Evolutionary conservation across 1,140 invertebrate species (phyloP), one percentile per base, ranked within the genome.

Genomic region (Callitettix versicolor): DNA sequence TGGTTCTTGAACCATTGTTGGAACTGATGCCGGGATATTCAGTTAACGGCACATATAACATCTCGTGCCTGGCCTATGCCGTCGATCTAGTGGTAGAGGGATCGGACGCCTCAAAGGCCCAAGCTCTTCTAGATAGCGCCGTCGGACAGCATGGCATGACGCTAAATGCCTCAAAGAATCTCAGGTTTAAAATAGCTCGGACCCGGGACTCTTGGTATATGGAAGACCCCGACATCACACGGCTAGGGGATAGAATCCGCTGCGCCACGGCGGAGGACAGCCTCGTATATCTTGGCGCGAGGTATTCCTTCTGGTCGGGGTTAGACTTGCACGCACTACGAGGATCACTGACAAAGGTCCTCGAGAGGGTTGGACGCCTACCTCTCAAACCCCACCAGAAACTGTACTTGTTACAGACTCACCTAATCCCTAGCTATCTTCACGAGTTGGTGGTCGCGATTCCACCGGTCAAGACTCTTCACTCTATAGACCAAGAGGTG

Each of bases 1-100:
- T 66, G 40, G 59, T 62, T 5, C 58, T 69, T 42, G 63, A 69
- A 20, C 63, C 49, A 17, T 22, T 60, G n/a, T 24, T 63, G 17
- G 18, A 60, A 15, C 33, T 17, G 1, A 22, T 17, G 14, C 21
- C 22, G 0, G 53, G 54, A 0, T 54, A 9, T 40, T 5, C 5
- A 0, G 1, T 53, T 53, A 4, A 4, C 11, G 14, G n/a, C 0
- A 56, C 40, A 46, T 21, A 18, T 6, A 49, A 53, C 17, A 26
- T 43, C 9, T n/a, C 48, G n/a, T 21, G 38, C 12, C n/a, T 60
- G 12, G 44, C 58, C 3, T 56, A 47, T 24, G 58, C 58, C 17
- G 54, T 56, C 48, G 50, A 57, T 30, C 12, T 60, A 52, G 33
- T 50, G 34, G 9, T 59, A 26, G 20, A 57, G 7, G 44, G 17